A percentile compares a stretch with the other conserved stretches of the same genome.
phyloP scores from a whole-genome alignment of 2,113 vertebrate species.

The Nesoenas mayeri region DNA sequence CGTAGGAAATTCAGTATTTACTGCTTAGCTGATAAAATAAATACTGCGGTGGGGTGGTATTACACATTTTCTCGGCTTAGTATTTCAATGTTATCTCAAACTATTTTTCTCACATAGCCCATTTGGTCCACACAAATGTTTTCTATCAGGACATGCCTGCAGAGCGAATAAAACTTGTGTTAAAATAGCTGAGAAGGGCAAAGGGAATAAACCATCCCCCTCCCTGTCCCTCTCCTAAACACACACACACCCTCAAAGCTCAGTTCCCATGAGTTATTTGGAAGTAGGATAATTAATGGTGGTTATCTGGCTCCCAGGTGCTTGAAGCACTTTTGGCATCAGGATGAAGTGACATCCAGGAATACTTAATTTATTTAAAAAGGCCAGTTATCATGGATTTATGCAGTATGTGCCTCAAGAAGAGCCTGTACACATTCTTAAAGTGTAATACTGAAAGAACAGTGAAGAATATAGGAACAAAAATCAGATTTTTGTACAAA shows the following conservation, averaged over 20 bases:
- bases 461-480: background rate
- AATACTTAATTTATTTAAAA: background rate
- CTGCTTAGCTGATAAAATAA: background rate
- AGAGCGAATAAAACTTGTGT: background rate
- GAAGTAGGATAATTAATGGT: background rate
- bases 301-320: background rate
- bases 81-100: background rate
- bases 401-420: background rate
- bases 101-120: background rate
- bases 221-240: background rate
- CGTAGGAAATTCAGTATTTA: background rate
- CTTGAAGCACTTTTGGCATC: background rate
- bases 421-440: background rate
- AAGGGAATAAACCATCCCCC: background rate
- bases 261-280: background rate
- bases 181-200: background rate
- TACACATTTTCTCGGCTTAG: background rate
- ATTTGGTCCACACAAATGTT: background rate
- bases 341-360: background rate
- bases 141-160: background rate
- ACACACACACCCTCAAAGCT: rapidly evolving
- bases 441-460: rapidly evolving
- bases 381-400: background rate
- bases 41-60: background rate
- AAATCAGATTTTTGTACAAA: background rate